phyloP scores from a whole-genome alignment of 2,113 vertebrate species.

The Laterallus jamaicensis region DNA sequence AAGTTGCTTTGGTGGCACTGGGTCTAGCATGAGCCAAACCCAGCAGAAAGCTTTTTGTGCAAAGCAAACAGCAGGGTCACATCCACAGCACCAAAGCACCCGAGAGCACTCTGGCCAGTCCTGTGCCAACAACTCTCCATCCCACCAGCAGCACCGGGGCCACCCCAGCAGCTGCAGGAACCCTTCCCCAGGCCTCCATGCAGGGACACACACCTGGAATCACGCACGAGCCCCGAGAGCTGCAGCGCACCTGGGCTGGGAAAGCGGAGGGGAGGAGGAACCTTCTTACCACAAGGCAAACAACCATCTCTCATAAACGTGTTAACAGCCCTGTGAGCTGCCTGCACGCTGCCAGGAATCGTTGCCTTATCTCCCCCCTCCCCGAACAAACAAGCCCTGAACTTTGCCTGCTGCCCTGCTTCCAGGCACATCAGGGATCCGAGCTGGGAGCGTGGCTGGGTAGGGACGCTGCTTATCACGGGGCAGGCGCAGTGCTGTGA shows the following conservation, averaged over 20 bases:
- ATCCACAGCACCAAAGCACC: background rate
- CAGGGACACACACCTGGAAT: rapidly evolving
- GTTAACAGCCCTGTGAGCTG: background rate
- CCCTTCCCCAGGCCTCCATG: background rate
- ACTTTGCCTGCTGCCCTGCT: slow-evolving; percentile 37
- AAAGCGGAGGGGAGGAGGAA: background rate
- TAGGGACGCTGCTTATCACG: background rate
- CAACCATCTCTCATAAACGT: background rate
- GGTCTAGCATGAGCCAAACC: background rate
- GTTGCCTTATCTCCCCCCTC: background rate
- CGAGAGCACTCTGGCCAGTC: rapidly evolving
- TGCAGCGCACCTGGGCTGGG: background rate
- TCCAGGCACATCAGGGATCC: rapidly evolving
- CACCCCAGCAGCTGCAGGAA: background rate
- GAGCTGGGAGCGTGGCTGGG: rapidly evolving
- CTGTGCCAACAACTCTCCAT: background rate
- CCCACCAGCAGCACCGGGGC: rapidly evolving
- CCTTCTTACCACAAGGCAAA: background rate
- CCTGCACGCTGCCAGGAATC: background rate
- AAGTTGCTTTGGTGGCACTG: background rate
- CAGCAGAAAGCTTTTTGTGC: background rate
- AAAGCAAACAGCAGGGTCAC: background rate
- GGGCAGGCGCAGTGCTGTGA: rapidly evolving
- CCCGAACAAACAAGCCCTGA: slow-evolving; percentile 37
- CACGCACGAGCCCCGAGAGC: background rate